These are phyloP conservation scores for Leucoptera coffeella DNA, from an alignment of 2,888 invertebrate genomes.

Conservation along the genomic window DNA sequence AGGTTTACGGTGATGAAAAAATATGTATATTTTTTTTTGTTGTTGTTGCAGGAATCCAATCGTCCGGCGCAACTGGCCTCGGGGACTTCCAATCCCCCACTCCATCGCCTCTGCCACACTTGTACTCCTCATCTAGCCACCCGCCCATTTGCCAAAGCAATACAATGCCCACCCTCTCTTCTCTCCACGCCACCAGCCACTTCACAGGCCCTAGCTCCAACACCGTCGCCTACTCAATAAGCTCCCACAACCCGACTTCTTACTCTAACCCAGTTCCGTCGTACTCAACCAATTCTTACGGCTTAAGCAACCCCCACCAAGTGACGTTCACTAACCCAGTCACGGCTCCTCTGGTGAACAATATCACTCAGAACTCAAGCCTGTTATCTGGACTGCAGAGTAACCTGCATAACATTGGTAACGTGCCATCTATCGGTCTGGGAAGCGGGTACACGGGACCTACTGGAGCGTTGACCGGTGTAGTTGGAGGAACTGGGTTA, in stretches of 20 bases:
- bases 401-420: conserved; percentile 39
- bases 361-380: conserved; percentile 43
- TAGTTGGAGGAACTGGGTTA: conserved; percentile 25
- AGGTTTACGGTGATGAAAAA: background rate
- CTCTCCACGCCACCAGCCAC: conserved; percentile 37
- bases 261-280: conserved; percentile 48
- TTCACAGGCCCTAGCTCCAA: conserved; percentile 42
- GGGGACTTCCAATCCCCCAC: conserved; percentile 60
- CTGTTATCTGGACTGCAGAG: conserved; percentile 42
- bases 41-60: conserved; percentile 48
- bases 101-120: conserved; percentile 52
- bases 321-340: conserved; percentile 47
- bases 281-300: conserved; percentile 36
- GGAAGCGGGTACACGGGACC: conserved; percentile 35
- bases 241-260: conserved; percentile 38
- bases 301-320: conserved; percentile 44
- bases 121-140: conserved; percentile 35
- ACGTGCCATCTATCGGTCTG: conserved; percentile 34
- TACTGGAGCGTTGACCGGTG: conserved; percentile 36
- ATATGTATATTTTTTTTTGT: no score
- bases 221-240: conserved; percentile 43
- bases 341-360: conserved; percentile 40
- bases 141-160: conserved; percentile 54
- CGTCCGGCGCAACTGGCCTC: conserved; percentile 63
- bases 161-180: conserved; percentile 58